A percentile compares a stretch with the other conserved stretches of the same genome.
Conservation (phyloP, 2,113 vertebrate species). For the Python bivittatus region DNA sequence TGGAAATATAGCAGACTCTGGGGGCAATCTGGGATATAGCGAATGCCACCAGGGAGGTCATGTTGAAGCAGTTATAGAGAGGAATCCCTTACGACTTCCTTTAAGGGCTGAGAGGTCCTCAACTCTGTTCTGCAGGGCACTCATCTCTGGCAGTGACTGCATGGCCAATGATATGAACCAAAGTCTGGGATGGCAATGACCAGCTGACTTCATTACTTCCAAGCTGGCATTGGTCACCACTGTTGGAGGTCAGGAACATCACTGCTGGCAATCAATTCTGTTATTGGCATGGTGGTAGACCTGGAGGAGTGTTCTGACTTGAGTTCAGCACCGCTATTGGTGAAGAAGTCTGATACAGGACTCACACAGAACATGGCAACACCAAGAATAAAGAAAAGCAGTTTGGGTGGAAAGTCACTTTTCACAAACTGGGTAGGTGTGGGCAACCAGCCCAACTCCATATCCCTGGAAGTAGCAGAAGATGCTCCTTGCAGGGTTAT, state of each 20-base stretch:
- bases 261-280: slow-evolving; percentile 52
- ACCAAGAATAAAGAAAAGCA: not conserved
- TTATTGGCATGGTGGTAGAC: slow-evolving; percentile 58
- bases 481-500: too few species aligned
- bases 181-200: slow-evolving; percentile 72
- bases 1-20: too few species aligned
- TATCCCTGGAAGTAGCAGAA: too few species aligned
- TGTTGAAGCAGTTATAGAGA: too few species aligned
- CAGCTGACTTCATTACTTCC: slow-evolving; percentile 69
- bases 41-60: too few species aligned
- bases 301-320: slow-evolving; percentile 49
- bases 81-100: fast-evolving
- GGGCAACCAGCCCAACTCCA: too few species aligned
- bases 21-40: too few species aligned
- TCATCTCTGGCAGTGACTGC: slow-evolving; percentile 53
- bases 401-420: not conserved
- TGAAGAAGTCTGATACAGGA: not conserved
- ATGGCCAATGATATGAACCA: slow-evolving; percentile 57
- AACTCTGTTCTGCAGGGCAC: slow-evolving; percentile 1
- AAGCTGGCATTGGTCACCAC: slow-evolving; percentile 76
- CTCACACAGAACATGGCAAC: not conserved
- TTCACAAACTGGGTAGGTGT: not conserved
- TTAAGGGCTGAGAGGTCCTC: slow-evolving; percentile 42
- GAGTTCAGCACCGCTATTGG: slow-evolving; percentile 36
- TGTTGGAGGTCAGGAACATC: slow-evolving; percentile 53